Base-by-base conservation (phyloP, 2,113 vertebrate genomes). In the Amphiprion ocellaris region DNA sequence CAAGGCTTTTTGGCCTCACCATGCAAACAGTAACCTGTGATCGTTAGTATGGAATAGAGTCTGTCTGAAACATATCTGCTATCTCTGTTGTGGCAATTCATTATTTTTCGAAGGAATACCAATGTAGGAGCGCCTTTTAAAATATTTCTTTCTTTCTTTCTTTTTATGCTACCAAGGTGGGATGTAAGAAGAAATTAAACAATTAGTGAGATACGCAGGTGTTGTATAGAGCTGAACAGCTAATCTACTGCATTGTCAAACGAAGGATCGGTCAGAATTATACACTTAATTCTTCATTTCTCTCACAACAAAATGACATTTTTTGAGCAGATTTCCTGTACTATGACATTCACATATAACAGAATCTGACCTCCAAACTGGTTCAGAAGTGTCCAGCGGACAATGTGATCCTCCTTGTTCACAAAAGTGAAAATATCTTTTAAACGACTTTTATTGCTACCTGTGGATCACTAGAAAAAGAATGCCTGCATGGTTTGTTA, bases 1-100 rank as follows among this genome's bases (percentile, higher is more conserved):
- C 23, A 23, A 71, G 49, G 63, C 10, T 74, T 54, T 72, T 73
- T 60, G 52, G 37, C 26, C 53, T 81, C 66, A 33, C 61, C 41
- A 41, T 80, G 79, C 50, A 70, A 79, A 58, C 33, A n/a, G 49
- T 44, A 55, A 41, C 76, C 46, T 82, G 68, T 37, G 60, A 79
- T 63, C 1, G n/a, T 55, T 70, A 41, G 59, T 60, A 56, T 80
- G 75, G 66, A 75, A 68, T 47, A 21, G 37, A 79, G 59, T 65
- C 26, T 10, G 11, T 54, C 19, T 70, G 19, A 71, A 68, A 74
- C 11, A 67, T 73, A 24, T 62, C 41, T 64, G 47, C 23, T 69
- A 30, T 64, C 56, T 67, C 49, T 63, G 15, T 72, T 21, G 19
- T 50, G 50, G 50, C n/a, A 69, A 61, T 49, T 75, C 17, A 64